phyloP scores from a whole-genome alignment of 1,140 invertebrate genomes.

The Hormaphis cornu region DNA sequence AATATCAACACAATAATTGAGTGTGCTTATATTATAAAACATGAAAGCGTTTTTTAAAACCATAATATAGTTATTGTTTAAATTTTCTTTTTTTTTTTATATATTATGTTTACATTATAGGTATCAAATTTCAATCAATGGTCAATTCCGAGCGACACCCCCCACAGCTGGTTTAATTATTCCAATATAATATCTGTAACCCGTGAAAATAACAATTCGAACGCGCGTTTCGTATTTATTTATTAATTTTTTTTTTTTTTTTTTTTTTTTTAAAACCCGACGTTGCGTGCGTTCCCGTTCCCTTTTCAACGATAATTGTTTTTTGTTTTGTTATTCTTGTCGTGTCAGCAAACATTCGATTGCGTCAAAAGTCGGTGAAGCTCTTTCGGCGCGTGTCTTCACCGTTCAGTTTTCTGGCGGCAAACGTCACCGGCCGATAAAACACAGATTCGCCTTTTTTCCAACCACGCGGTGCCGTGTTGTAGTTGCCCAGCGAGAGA shows the following conservation, averaged over 20 bases:
- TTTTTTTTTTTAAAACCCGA: too few relatives aligned
- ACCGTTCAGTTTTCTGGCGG: background rate
- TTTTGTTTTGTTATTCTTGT: too few relatives aligned
- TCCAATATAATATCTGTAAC: background rate
- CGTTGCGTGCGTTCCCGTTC: too few relatives aligned
- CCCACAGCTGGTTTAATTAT: too few relatives aligned
- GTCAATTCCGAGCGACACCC: too few relatives aligned
- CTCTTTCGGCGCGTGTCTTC: background rate
- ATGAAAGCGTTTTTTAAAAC: slow-evolving; percentile 6
- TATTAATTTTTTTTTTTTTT: too few relatives aligned
- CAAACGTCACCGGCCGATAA: slow-evolving; percentile 17
- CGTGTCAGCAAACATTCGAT: background rate
- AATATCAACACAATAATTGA: too few relatives aligned
- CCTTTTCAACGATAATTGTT: too few relatives aligned
- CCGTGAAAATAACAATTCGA: background rate
- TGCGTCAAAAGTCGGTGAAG: slow-evolving; percentile 1
- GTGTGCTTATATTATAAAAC: background rate
- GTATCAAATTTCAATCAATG: too few relatives aligned
- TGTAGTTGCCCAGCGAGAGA: slow-evolving; percentile 54
- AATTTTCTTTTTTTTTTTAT: background rate
- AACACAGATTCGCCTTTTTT: background rate
- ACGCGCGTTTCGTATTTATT: too few relatives aligned
- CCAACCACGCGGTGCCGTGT: slow-evolving; percentile 73
- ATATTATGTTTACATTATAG: too few relatives aligned
- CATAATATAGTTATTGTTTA: background rate